phyloP scores from a whole-genome alignment of 2,888 invertebrate genomes.

The Diaprepes abbreviatus region DNA sequence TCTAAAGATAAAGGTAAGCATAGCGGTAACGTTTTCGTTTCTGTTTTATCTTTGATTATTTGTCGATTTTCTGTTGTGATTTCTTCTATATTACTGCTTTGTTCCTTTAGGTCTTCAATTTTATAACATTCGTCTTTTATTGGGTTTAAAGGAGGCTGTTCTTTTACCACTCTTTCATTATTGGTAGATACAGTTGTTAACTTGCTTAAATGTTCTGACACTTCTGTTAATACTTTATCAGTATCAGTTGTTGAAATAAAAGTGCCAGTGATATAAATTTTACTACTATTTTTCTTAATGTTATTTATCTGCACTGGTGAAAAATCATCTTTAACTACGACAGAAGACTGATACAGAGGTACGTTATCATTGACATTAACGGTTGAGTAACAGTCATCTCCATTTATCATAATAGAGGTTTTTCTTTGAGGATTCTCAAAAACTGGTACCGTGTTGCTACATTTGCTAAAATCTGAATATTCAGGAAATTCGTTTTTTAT shows the following conservation, averaged over 20 bases:
- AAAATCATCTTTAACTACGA: constrained; percentile 77
- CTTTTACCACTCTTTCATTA: neutral
- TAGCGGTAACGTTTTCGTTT: neutral
- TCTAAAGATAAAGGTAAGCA: constrained; percentile 4
- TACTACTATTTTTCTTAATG: constrained; percentile 61
- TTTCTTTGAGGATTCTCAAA: constrained; percentile 67
- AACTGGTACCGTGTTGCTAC: constrained; percentile 57
- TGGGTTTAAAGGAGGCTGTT: neutral
- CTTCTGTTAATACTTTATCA: constrained; percentile 27
- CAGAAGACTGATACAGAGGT: constrained; percentile 80
- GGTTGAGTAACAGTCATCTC: constrained; percentile 81
- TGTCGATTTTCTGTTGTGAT: neutral
- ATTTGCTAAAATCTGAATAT: constrained; percentile 38
- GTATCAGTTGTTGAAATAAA: constrained; percentile 53
- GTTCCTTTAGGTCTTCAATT: neutral
- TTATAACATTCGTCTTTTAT: neutral
- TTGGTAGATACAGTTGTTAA: neutral
- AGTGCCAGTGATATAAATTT: constrained; percentile 64
- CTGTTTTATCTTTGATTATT: neutral
- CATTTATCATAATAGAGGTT: constrained; percentile 82
- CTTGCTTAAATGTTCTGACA: constrained; percentile 2
- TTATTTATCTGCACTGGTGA: constrained; percentile 50
- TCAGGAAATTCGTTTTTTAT: constrained; percentile 69
- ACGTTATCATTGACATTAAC: constrained; percentile 79
- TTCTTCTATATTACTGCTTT: neutral